Percentiles rank a stretch among this genome's conserved stretches.
phyloP scores from a whole-genome alignment of 2,797 vertebrate species.

The Jordanella pulchra region DNA sequence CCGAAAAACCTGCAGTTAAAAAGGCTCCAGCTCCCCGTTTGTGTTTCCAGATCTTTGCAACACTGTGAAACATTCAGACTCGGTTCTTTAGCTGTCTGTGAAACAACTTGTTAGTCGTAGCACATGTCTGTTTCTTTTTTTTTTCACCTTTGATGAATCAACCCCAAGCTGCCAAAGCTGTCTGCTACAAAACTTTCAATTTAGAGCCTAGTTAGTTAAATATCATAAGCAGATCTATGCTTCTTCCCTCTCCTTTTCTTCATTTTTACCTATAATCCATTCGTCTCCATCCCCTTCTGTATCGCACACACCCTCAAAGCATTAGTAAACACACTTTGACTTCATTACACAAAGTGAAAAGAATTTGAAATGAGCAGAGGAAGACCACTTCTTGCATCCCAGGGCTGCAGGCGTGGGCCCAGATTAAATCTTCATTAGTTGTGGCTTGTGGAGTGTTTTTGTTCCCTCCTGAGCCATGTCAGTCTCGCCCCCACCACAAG shows the following conservation, averaged over 20 bases:
- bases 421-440: conserved; percentile 69
- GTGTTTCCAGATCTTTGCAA: conserved; percentile 67
- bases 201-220: conserved; percentile 46
- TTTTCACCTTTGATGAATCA: conserved; percentile 58
- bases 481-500: conserved; percentile 8
- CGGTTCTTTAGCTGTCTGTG: conserved; percentile 47
- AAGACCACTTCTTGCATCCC: conserved; percentile 53
- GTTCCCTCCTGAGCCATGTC: conserved; percentile 15
- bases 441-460: conserved; percentile 28
- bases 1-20: conserved; percentile 75
- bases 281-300: conserved; percentile 27
- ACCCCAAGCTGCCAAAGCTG: conserved; percentile 37
- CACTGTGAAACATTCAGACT: conserved; percentile 68
- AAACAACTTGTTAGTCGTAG: conserved; percentile 69
- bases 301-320: conserved; percentile 29
- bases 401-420: conserved; percentile 44
- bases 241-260: conserved; percentile 25
- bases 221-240: conserved; percentile 26
- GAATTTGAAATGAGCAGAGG: conserved; percentile 58
- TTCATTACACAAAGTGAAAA: conserved; percentile 54
- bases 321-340: conserved; percentile 39
- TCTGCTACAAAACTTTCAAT: conserved; percentile 40
- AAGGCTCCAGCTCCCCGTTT: conserved; percentile 59
- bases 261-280: conserved; percentile 36
- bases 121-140: conserved; percentile 39